These are phyloP conservation scores for Carassius auratus DNA, from an alignment of 2,113 vertebrate genomes.

Conservation along the genomic window DNA sequence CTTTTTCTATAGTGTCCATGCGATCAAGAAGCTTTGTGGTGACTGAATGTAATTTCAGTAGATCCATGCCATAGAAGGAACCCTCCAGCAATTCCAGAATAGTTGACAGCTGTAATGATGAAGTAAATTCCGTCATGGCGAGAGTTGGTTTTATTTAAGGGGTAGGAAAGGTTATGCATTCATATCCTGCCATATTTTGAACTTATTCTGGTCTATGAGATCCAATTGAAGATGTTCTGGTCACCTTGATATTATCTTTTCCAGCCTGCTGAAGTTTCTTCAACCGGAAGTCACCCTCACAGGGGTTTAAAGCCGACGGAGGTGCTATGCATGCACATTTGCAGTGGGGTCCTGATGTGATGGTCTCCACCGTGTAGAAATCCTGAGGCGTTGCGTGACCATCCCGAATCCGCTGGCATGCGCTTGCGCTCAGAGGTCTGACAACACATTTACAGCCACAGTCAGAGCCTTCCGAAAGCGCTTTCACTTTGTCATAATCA, in stretches of 20 bases:
- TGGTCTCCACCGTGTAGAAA: slow-evolving; percentile 91
- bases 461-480: slow-evolving; percentile 91
- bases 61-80: slow-evolving; percentile 90
- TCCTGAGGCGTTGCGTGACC: slow-evolving; percentile 78
- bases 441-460: slow-evolving; percentile 96
- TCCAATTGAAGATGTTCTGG: slow-evolving; percentile 25
- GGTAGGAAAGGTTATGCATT: slow-evolving; percentile 1
- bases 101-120: slow-evolving; percentile 82
- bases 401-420: slow-evolving; percentile 83
- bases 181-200: neutral
- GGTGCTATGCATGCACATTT: slow-evolving; percentile 93
- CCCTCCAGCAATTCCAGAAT: slow-evolving; percentile 92
- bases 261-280: slow-evolving; percentile 85
- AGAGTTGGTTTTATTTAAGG: neutral
- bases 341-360: slow-evolving; percentile 88
- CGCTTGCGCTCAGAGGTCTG: slow-evolving; percentile 86
- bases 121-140: slow-evolving; percentile 61
- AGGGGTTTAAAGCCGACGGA: slow-evolving; percentile 89
- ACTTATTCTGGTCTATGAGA: neutral
- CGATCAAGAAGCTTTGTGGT: slow-evolving; percentile 87
- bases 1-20: slow-evolving; percentile 89
- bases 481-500: slow-evolving; percentile 97
- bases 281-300: slow-evolving; percentile 87
- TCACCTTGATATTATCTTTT: slow-evolving; percentile 88
- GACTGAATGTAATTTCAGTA: slow-evolving; percentile 89